Conservation (phyloP, 1,140 invertebrate genomes). For the Orius insidiosus region DNA sequence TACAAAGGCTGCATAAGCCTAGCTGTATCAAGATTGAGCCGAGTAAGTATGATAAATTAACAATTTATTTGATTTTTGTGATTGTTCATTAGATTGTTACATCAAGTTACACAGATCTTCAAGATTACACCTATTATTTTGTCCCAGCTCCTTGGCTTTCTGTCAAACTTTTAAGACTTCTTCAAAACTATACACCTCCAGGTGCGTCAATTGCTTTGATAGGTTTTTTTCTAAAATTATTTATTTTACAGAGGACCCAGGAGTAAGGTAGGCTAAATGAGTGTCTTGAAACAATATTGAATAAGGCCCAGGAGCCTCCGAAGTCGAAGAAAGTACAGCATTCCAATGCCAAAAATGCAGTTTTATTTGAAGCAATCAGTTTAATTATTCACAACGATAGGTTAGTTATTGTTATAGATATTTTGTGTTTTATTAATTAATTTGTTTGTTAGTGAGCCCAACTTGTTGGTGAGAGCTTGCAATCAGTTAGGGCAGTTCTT, state of each 20-base stretch:
- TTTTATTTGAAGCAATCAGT: constrained; percentile 98
- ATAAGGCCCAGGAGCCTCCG: constrained; percentile 98
- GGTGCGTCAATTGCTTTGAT: constrained; percentile 34
- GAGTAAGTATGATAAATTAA: no score
- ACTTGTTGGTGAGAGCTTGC: constrained; percentile 90
- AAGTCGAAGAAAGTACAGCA: constrained; percentile 99
- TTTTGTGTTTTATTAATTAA: no score
- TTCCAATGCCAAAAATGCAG: constrained; percentile 99
- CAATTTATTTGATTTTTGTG: no score
- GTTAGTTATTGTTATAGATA: constrained; percentile 23
- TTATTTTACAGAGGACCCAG: constrained; percentile 62
- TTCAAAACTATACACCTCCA: constrained; percentile 97
- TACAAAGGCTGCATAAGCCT: constrained; percentile 98
- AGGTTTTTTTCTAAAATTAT: no score
- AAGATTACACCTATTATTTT: constrained; percentile 99
- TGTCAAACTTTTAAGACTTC: constrained; percentile 85
- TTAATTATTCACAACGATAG: constrained; percentile 98
- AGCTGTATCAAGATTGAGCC: constrained; percentile 88
- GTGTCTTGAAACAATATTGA: constrained; percentile 98
- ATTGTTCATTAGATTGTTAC: constrained; percentile 68
- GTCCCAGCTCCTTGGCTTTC: constrained; percentile 99
- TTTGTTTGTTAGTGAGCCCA: constrained; percentile 65
- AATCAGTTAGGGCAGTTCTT: constrained; percentile 98
- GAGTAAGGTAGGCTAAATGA: constrained; percentile 88
- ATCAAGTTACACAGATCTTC: constrained; percentile 92